Conservation (phyloP, 2,797 vertebrate species). For the Cheirogaleus major region DNA sequence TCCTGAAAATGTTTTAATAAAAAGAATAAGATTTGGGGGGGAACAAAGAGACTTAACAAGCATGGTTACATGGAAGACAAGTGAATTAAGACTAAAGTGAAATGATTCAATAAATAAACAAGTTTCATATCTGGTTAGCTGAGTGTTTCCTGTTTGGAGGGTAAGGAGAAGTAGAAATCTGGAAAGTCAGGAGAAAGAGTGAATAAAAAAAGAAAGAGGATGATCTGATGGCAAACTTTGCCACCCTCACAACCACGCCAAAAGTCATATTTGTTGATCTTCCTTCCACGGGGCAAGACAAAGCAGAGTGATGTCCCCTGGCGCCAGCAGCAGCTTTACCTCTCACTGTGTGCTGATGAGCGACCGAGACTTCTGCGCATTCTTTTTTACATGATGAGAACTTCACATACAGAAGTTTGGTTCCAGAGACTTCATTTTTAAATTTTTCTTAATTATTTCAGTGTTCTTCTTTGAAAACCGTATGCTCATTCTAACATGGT, state of each 20-base stretch:
- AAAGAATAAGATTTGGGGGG: not conserved
- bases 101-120: not conserved
- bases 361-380: accelerated
- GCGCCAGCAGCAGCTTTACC: accelerated
- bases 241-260: too few relatives aligned
- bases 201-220: not conserved
- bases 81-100: not conserved
- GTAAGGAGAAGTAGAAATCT: not conserved
- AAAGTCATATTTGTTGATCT: too few relatives aligned
- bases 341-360: accelerated
- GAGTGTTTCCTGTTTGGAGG: not conserved
- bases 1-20: not conserved
- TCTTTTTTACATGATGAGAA: not conserved
- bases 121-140: not conserved
- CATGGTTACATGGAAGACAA: not conserved
- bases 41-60: not conserved
- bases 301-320: accelerated
- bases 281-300: accelerated
- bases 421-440: not conserved
- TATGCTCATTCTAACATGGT: not conserved
- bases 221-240: not conserved
- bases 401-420: not conserved
- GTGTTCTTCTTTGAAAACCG: not conserved
- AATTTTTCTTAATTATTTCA: not conserved
- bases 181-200: not conserved